Base-by-base conservation (phyloP, 2,888 invertebrate genomes). In the Lamellibrachia columna region DNA sequence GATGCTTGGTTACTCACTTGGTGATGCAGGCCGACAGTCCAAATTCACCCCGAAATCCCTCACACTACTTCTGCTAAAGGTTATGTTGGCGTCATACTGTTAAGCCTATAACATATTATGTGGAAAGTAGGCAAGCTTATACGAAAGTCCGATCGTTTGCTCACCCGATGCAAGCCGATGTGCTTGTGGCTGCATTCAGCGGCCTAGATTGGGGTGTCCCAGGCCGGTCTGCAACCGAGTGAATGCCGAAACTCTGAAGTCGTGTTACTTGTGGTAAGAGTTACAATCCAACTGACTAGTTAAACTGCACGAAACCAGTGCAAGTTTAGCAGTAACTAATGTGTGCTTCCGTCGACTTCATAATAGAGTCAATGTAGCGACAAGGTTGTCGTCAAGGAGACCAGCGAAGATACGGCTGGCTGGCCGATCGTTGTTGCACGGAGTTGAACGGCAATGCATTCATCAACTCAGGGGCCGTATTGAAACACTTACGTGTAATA, bases 351-450 rank as follows among this genome's bases (percentile, higher is more conserved):
- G 75, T 22, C 75, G 75, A 75, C 6, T 75, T 75, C 75, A 75
- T 75, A 75, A 75, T 22, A 22, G 75, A 75, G 75, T 22, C 55
- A 55, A 55, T 55, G 55, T 55, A 55, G 55, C 60, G 75, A 75
- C 75, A 75, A 11, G 75, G 15, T 75, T 75, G 75, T 75, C 75
- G 75, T 75, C 75, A 75, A 75, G 75, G 75, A n/a, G 75, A 75
- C 75, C n/a, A 75, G 15, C n/a, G 75, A 75, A 75, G 75, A 75
- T n/a, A 75, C 15, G 22, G 75, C 75, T 75, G 6, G 75, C n/a
- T 22, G 75, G 22, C 75, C 75, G 75, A 75, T 11, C 22, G 4
- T 6, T 22, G 75, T 75, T 22, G 75, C 22, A 75, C 75, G 22
- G 58, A 8, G 3, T 75, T n/a, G 75, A 22, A 11, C 75, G 75